Base-by-base conservation (phyloP, 1,140 invertebrate species). In the Ridgeia piscesae region DNA sequence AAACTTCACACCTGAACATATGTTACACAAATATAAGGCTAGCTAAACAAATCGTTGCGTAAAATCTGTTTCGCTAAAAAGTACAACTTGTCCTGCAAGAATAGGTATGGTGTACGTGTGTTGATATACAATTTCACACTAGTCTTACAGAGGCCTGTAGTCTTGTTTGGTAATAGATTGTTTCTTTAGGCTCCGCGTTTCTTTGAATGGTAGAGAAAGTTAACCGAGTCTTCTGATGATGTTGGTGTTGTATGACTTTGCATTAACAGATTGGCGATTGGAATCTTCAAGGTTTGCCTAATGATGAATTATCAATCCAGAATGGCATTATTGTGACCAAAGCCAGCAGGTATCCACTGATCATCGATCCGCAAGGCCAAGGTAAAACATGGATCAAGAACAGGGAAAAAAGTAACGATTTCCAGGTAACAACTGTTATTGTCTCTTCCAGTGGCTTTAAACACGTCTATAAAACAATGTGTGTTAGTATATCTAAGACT, bases 341-440 rank as follows among this genome's bases (percentile, higher is more conserved):
- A 96, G 98, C 98, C 0, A 97, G 98, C 92, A 93, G 96, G 35
- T 99, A 98, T 96, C 98, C 99, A 8, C 96, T 99, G 27, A 95
- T 99, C 33, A 97, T 99, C 14, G 99, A 99, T 97, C 99, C 99
- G 6, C 99, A 99, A 96, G 98, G 97, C 94, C 99, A 99, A 96
- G 99, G 98, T 6, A 99, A 99, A 96, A 98, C 98, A 96, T 99
- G 99, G 99, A 98, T 99, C 89, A 99, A 99, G 95, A 99, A 98
- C 94, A 98, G 98, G 95, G 99, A 99, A 96, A 96, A 97, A 33
- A 96, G 97, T 21, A 99, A 99, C 95, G 98, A 99, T 94, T 95
- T 99, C 33, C 98, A 98, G 95, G 97, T 97, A 77, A 77, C 17
- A 77, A 77, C 2, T 77, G 11, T 77, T 4, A 21, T 21, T 9